These are phyloP conservation scores for Hydra vulgaris DNA, from an alignment of 30 jellyfish, hydroid and myxozoan species.

Conservation along the genomic window DNA sequence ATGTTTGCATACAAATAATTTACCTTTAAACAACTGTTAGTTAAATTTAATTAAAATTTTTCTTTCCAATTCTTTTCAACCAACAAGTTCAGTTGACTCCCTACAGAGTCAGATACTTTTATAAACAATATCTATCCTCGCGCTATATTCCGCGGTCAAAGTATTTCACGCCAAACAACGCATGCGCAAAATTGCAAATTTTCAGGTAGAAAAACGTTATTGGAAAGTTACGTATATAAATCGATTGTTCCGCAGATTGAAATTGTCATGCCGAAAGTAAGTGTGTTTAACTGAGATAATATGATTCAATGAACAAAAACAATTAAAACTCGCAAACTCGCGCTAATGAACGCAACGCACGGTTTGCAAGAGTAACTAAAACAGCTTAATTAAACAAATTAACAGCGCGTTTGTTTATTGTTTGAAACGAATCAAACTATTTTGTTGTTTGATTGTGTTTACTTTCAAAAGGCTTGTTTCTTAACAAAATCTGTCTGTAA, in stretches of 20 bases:
- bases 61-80: background rate
- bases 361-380: background rate
- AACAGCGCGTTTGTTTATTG: background rate
- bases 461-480: background rate
- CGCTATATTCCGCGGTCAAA: constrained; percentile 25
- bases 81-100: background rate
- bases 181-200: constrained; percentile 23
- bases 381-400: background rate
- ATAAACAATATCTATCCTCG: background rate
- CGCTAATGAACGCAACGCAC: constrained; percentile 1
- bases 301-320: constrained; percentile 26
- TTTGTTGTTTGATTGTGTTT: background rate
- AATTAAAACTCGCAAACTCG: constrained; percentile 9
- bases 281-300: constrained; percentile 19
- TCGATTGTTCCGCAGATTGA: background rate
- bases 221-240: constrained; percentile 18
- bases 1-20: background rate
- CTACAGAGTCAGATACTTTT: background rate
- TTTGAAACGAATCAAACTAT: background rate
- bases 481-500: background rate
- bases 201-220: constrained; percentile 19
- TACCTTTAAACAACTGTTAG: background rate
- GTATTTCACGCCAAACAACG: constrained; percentile 1
- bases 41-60: no score
- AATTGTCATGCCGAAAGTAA: constrained; percentile 14